These are phyloP conservation scores for Drosophila nr. fundita DNA, from an alignment of 2,888 invertebrate genomes.

Conservation along the genomic window DNA sequence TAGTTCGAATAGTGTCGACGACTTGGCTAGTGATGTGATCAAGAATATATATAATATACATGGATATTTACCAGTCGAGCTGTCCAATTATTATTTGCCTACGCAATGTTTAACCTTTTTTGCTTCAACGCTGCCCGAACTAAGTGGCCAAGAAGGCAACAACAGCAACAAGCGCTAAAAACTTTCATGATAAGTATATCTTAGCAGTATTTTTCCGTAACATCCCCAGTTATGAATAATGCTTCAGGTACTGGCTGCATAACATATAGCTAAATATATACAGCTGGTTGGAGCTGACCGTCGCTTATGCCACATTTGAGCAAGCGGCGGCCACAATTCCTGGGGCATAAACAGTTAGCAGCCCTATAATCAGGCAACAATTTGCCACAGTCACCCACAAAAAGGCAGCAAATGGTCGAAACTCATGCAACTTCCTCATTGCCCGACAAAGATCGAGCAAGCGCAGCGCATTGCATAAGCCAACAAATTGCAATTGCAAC, in stretches of 20 bases:
- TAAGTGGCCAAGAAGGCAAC: background rate
- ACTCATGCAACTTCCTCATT: slow-evolving; percentile 64
- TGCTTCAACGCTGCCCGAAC: background rate
- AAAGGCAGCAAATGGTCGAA: slow-evolving; percentile 16
- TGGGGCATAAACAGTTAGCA: slow-evolving; percentile 47
- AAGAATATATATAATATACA: background rate
- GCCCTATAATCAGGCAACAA: slow-evolving; percentile 67
- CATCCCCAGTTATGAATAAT: slow-evolving; percentile 12
- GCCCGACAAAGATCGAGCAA: slow-evolving; percentile 32
- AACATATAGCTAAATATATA: slow-evolving; percentile 5
- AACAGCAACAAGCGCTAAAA: background rate
- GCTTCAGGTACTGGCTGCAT: slow-evolving; percentile 18
- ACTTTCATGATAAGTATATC: slow-evolving; percentile 13
- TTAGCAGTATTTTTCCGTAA: slow-evolving; percentile 25
- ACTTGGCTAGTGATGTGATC: background rate
- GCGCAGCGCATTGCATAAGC: slow-evolving; percentile 59
- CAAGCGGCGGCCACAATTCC: slow-evolving; percentile 21
- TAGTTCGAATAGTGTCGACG: background rate
- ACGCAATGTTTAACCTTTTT: rapidly evolving
- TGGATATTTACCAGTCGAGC: background rate
- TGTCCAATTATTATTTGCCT: background rate
- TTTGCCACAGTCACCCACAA: slow-evolving; percentile 76
- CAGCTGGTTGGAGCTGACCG: slow-evolving; percentile 3
- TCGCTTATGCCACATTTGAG: slow-evolving; percentile 54
- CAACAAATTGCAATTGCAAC: slow-evolving; percentile 31